Conservation (phyloP, 2,797 vertebrate species). For the Prunella strophiata region DNA sequence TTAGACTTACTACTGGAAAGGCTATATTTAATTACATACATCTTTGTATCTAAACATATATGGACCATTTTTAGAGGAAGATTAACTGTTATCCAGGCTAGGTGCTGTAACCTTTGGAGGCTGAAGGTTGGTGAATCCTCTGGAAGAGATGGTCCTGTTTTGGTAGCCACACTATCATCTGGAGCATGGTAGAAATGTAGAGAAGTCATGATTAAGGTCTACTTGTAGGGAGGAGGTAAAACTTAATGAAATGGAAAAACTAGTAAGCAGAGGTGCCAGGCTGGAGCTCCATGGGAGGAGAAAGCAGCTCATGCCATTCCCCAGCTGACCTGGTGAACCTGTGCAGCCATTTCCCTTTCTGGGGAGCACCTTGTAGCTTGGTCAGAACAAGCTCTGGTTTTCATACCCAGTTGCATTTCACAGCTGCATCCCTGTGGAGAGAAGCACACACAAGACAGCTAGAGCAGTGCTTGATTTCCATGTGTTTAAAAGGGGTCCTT, state of each 20-base stretch:
- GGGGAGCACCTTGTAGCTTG: neutral
- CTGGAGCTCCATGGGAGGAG: neutral
- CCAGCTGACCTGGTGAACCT: neutral
- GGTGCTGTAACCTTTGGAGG: neutral
- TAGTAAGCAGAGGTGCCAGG: neutral
- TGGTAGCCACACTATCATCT: neutral
- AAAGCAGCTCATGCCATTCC: neutral
- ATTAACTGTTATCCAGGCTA: neutral
- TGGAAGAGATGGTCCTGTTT: neutral
- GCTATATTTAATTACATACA: neutral
- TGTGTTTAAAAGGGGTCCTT: neutral
- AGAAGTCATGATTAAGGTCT: neutral
- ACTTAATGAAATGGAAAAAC: neutral
- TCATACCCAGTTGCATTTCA: fast-evolving
- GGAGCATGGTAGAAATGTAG: neutral
- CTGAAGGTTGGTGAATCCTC: neutral
- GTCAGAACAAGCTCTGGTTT: neutral
- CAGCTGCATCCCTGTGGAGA: neutral
- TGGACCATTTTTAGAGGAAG: fast-evolving
- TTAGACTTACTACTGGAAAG: neutral
- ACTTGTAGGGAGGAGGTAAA: neutral
- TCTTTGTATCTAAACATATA: neutral
- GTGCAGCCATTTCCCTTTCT: neutral
- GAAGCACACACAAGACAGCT: neutral
- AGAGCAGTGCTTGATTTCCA: neutral